Evolutionary conservation across 2,797 vertebrate genomes (phyloP).

Genomic region (Rhinichthys osculus): DNA sequence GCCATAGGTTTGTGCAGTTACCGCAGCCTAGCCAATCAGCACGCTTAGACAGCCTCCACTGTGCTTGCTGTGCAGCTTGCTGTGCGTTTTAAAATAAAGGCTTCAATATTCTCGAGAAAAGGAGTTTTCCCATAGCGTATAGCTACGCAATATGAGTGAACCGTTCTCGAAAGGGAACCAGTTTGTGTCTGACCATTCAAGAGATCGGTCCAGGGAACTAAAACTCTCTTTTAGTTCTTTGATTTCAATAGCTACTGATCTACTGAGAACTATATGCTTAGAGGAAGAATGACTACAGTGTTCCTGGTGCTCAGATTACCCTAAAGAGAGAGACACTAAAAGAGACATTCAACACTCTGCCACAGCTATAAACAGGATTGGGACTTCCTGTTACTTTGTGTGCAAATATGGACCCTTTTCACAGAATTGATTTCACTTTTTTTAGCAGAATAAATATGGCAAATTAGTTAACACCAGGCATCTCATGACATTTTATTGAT

Average conservation of each 20-base stretch:
- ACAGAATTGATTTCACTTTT: neutral
- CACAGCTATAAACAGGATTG: constrained; percentile 5
- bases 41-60: too few species aligned
- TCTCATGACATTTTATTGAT: neutral
- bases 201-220: neutral
- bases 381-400: constrained; percentile 12
- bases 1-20: too few species aligned
- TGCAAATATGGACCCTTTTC: neutral
- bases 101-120: too few species aligned
- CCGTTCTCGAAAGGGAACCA: too few species aligned
- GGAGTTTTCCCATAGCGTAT: too few species aligned
- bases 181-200: neutral
- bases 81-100: too few species aligned
- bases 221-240: neutral
- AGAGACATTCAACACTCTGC: neutral
- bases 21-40: too few species aligned
- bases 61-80: too few species aligned
- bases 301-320: neutral
- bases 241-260: neutral
- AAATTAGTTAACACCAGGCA: neutral
- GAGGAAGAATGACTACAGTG: neutral
- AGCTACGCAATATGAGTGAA: too few species aligned
- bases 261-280: neutral
- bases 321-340: neutral
- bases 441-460: too few species aligned